Base-by-base conservation (phyloP, 2,797 vertebrate species). In the Malurus splendens region DNA sequence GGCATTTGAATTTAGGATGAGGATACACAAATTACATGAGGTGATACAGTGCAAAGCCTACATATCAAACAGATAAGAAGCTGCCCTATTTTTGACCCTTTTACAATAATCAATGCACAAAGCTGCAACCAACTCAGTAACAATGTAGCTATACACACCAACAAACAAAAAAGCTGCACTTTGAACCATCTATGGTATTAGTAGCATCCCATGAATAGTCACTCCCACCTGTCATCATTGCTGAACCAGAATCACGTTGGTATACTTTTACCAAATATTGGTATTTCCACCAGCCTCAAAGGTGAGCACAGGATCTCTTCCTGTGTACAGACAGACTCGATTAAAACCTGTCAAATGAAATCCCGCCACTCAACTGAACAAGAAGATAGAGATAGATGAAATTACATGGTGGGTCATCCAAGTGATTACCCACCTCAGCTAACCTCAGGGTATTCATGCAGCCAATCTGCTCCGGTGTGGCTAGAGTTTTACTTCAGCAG, bases 241-340 rank as follows among this genome's bases (percentile, higher is more conserved):
- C 52, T 50, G 32, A 76, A 59, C 12, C 55, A 86, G 18, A 33
- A 71, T 32, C 30, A 5, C 2, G 24, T 32, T 65, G 25, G 45
- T 2, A 36, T 36, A 36, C 44, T 61, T 64, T 64, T 74, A 18
- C 24, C 39, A 68, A 36, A 6, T 54, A 82, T 0, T 52, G 23
- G 4, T 64, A 54, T 45, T 82, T 80, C 38, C 68, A 61, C 24
- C 32, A 54, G 50, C 23, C 65, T 62, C 36, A 52, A 86, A 87
- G 16, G 25, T 17, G 27, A 89, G 32, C 70, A 73, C 18, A 14
- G 10, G 9, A 2, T 7, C 68, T 44, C 54, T 67, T 32, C n/a
- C 54, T 25, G 30, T 0, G 0, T 12, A 56, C 2, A 5, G 18
- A 89, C 4, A 33, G 50, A 57, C 25, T 2, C 0, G 0, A 64